These are phyloP conservation scores for Neoascia interrupta DNA, from an alignment of 2,888 invertebrate genomes.

Conservation along the genomic window DNA sequence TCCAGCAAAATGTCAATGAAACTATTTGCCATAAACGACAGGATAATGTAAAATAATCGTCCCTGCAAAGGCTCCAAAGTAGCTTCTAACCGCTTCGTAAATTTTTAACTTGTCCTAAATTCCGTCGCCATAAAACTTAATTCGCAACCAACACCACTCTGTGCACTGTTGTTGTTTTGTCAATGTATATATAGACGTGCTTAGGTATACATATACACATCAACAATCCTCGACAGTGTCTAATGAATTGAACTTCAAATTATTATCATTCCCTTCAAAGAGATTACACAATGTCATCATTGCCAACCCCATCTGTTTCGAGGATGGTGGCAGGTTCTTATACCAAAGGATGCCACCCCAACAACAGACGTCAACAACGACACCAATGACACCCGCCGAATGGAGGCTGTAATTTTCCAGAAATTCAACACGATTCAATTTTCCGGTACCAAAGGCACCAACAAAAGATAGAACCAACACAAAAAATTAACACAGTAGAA, in stretches of 20 bases:
- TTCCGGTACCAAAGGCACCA: slow-evolving; percentile 57
- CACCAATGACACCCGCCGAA: slow-evolving; percentile 43
- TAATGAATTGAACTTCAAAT: slow-evolving; percentile 69
- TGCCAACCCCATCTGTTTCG: slow-evolving; percentile 57
- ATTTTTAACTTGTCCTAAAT: slow-evolving; percentile 65
- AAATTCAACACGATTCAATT: slow-evolving; percentile 68
- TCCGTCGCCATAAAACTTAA: slow-evolving; percentile 59
- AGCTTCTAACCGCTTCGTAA: slow-evolving; percentile 66
- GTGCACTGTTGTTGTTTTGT: no score
- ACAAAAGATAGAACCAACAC: slow-evolving; percentile 36
- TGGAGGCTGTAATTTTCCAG: slow-evolving; percentile 63
- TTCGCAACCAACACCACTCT: slow-evolving; percentile 9
- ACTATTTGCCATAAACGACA: slow-evolving; percentile 54
- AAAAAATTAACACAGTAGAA: slow-evolving; percentile 37
- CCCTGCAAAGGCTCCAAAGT: slow-evolving; percentile 31
- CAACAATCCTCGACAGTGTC: slow-evolving; percentile 49
- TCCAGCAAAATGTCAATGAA: slow-evolving; percentile 25
- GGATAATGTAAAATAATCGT: slow-evolving; percentile 50
- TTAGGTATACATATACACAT: slow-evolving; percentile 4
- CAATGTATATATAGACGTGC: no score
- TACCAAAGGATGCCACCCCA: no score
- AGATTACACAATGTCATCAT: slow-evolving; percentile 69
- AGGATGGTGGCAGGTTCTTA: neutral
- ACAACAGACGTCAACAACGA: slow-evolving; percentile 20
- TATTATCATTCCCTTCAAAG: slow-evolving; percentile 67